phyloP scores from a whole-genome alignment of 2,888 invertebrate genomes.

The Drosophila colorata region DNA sequence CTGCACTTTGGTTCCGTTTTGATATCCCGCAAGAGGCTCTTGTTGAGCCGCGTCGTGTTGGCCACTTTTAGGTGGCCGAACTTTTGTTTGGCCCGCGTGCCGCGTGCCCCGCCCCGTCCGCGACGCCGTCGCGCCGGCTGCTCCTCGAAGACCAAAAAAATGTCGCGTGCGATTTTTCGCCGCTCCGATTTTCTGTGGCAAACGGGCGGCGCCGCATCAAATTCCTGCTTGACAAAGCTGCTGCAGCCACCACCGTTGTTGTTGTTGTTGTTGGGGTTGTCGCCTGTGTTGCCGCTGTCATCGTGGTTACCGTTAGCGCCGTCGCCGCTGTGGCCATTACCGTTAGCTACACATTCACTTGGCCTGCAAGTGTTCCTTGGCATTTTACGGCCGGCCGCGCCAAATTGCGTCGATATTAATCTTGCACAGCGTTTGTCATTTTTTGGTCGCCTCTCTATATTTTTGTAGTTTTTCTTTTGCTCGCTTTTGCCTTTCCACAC shows the following conservation, averaged over 20 bases:
- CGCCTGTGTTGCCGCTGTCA: conserved; percentile 8
- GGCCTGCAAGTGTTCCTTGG: conserved; percentile 78
- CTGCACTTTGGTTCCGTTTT: conserved; percentile 83
- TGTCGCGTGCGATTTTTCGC: conserved; percentile 84
- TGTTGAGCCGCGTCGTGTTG: conserved; percentile 74
- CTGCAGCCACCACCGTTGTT: conserved; percentile 9
- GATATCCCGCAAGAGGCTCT: conserved; percentile 76
- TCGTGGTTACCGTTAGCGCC: conserved; percentile 43
- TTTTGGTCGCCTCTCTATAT: conserved; percentile 43
- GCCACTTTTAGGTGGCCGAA: conserved; percentile 78
- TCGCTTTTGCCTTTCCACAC: conserved; percentile 35
- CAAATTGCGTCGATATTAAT: conserved; percentile 50
- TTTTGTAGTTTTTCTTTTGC: conserved; percentile 24
- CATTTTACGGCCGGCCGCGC: conserved; percentile 70
- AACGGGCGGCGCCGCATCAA: conserved; percentile 61
- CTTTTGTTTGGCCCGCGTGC: conserved; percentile 78
- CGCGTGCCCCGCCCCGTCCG: conserved; percentile 70
- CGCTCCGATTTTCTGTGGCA: conserved; percentile 84
- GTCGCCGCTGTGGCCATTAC: conserved; percentile 25
- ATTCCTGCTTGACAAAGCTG: conserved; percentile 70
- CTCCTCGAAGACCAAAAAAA: conserved; percentile 84
- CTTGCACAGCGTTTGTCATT: conserved; percentile 62
- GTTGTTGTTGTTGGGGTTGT: conserved; percentile 7
- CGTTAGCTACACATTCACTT: conserved; percentile 70
- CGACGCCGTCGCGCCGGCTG: conserved; percentile 76